These are phyloP conservation scores for Sciurus carolinensis DNA, from an alignment of 2,797 vertebrate species.

Conservation along the genomic window DNA sequence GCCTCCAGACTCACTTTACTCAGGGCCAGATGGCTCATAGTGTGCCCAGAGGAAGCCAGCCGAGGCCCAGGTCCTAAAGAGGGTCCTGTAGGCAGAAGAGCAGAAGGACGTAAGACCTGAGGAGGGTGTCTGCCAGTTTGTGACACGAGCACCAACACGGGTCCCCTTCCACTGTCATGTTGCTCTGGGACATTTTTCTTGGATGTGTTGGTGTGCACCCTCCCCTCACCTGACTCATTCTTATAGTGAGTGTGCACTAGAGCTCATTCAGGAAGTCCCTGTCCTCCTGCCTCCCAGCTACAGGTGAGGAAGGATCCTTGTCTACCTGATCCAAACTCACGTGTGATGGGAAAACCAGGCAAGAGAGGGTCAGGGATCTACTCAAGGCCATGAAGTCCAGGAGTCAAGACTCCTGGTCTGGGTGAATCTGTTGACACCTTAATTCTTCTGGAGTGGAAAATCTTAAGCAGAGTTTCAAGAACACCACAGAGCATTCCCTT, in stretches of 20 bases:
- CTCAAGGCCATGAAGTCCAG: background rate
- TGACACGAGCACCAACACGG: background rate
- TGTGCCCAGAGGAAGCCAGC: background rate
- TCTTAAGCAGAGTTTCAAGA: background rate
- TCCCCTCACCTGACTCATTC: background rate
- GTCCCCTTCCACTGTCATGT: background rate
- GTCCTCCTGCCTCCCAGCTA: background rate
- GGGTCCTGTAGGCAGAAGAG: background rate
- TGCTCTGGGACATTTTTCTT: background rate
- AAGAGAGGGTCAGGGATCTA: background rate
- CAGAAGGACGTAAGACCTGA: constrained; percentile 34
- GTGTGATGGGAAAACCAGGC: fast-evolving
- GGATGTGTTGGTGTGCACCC: background rate
- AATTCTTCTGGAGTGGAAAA: background rate
- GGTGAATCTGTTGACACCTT: background rate
- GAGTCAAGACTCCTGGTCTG: background rate
- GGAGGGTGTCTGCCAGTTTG: constrained; percentile 36
- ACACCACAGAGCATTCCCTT: background rate
- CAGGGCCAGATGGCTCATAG: background rate
- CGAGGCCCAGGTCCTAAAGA: background rate
- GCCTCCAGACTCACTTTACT: background rate
- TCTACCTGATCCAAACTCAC: background rate
- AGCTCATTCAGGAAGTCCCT: background rate
- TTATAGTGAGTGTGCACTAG: background rate
- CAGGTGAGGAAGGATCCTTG: background rate